Evolutionary conservation across 1,140 invertebrate genomes (phyloP).

Genomic region (Paramacrobiotus metropolitanus): DNA sequence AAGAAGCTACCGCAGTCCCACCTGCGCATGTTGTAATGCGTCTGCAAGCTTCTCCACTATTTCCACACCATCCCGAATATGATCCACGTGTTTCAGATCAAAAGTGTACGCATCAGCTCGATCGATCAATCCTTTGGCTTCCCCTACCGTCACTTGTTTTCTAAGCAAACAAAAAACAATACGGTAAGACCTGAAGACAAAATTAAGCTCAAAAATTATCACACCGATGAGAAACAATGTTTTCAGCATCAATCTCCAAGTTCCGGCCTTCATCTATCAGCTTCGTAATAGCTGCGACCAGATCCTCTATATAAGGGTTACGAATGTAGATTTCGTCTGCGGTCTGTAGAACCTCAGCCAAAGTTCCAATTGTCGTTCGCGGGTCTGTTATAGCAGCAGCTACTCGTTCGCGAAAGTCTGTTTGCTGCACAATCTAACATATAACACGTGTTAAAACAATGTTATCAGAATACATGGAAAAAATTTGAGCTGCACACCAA

Average conservation of each 20-base stretch:
- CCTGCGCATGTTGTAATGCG: too few species aligned
- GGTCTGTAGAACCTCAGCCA: slow-evolving; percentile 1
- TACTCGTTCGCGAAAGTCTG: neutral
- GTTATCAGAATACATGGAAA: neutral
- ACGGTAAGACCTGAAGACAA: neutral
- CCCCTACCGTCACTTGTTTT: neutral
- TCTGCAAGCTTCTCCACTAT: neutral
- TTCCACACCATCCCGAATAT: neutral
- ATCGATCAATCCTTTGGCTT: neutral
- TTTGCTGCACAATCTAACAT: neutral
- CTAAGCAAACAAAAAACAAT: neutral
- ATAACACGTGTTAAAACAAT: neutral
- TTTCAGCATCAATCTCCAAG: neutral
- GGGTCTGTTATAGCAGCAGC: neutral
- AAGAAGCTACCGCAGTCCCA: too few species aligned
- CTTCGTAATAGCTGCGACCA: neutral
- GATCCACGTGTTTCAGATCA: neutral
- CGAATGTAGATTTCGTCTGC: neutral
- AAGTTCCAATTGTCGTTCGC: neutral
- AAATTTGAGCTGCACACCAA: neutral
- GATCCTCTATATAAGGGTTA: neutral
- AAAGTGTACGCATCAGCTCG: neutral
- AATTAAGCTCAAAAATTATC: neutral
- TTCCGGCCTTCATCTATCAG: neutral
- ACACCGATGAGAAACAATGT: neutral